Evolutionary conservation across 2,888 invertebrate species (phyloP).

Genomic region (Alloscopus bannaensis): DNA sequence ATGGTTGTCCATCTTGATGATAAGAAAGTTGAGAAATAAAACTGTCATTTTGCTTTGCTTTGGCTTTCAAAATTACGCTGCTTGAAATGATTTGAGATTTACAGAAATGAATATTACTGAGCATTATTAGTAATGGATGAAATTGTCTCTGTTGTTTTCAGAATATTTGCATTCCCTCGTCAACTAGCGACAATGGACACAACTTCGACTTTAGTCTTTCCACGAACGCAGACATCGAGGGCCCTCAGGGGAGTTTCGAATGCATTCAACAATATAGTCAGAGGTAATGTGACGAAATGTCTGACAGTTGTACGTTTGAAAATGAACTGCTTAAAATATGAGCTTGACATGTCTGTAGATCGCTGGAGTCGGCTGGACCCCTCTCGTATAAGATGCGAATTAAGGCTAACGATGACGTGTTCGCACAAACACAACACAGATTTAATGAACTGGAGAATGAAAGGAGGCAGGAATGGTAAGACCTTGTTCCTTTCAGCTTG

Average conservation of each 20-base stretch:
- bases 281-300: conserved; percentile 15
- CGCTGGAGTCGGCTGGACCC: conserved; percentile 89
- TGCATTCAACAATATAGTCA: conserved; percentile 84
- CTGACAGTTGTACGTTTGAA: conserved; percentile 1
- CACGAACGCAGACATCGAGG: conserved; percentile 87
- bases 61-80: conserved; percentile 13
- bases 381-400: conserved; percentile 92
- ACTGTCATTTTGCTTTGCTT: too few relatives aligned
- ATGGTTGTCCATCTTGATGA: too few relatives aligned
- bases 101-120: neutral
- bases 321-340: neutral
- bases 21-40: too few relatives aligned
- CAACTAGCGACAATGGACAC: conserved; percentile 68
- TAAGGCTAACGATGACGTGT: conserved; percentile 96
- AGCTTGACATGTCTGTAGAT: conserved; percentile 76
- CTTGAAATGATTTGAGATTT: neutral
- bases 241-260: conserved; percentile 93
- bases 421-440: conserved; percentile 92
- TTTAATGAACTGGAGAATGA: conserved; percentile 95
- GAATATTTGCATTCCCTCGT: conserved; percentile 73
- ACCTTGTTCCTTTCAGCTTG: conserved; percentile 12
- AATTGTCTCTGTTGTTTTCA: conserved; percentile 61
- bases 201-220: conserved; percentile 86
- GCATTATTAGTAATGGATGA: neutral
- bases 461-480: conserved; percentile 93